phyloP scores from a whole-genome alignment of 2,113 vertebrate genomes.

The Speoplatyrhinus poulsoni region DNA sequence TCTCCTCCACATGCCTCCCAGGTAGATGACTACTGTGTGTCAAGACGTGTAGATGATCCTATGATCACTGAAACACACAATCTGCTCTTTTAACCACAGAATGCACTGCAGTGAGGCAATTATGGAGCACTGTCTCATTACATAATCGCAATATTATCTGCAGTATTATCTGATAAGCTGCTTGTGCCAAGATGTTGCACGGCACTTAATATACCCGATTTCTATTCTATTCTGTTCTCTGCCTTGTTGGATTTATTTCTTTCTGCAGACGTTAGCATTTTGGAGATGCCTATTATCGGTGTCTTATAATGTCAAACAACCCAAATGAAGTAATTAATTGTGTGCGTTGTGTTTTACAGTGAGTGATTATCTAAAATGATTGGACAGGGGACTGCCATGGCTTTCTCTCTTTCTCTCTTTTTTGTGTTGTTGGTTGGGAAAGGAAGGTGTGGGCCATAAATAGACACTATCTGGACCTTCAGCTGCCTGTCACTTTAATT shows the following conservation, averaged over 20 bases:
- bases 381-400: constrained; percentile 19
- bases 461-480: constrained; percentile 36
- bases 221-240: neutral
- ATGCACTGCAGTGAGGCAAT: constrained; percentile 15
- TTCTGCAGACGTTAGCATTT: no score
- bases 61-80: neutral
- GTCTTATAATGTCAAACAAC: neutral
- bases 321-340: neutral
- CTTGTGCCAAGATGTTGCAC: neutral
- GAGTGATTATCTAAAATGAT: constrained; percentile 1
- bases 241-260: neutral
- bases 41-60: neutral
- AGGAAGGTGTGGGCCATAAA: constrained; percentile 16
- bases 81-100: constrained; percentile 24
- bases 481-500: constrained; percentile 57
- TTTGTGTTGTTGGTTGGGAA: constrained; percentile 21
- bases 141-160: constrained; percentile 39
- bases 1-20: neutral
- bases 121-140: constrained; percentile 27
- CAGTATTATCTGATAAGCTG: constrained; percentile 28
- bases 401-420: constrained; percentile 8
- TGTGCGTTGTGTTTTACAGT: neutral
- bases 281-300: no score
- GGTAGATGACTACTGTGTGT: neutral
- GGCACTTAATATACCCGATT: constrained; percentile 8